phyloP scores from a whole-genome alignment of 2,797 vertebrate genomes.

The Amniataba percoides region DNA sequence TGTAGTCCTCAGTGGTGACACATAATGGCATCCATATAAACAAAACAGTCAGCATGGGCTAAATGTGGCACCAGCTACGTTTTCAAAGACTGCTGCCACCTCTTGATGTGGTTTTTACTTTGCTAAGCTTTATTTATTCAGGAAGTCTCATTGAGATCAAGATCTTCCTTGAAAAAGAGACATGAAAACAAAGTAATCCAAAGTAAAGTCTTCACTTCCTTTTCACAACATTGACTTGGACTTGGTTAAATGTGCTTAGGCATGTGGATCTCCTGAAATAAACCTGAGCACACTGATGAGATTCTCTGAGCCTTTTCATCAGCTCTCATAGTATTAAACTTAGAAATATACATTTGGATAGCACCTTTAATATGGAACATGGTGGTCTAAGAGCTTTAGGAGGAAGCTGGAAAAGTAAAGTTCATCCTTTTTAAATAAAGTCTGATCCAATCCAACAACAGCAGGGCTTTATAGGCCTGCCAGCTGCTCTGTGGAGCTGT shows the following conservation, averaged over 20 bases:
- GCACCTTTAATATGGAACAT: neutral
- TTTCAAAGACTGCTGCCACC: conserved; percentile 23
- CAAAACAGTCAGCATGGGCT: conserved; percentile 19
- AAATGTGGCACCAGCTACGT: conserved; percentile 32
- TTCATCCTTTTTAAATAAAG: neutral
- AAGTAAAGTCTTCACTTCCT: conserved; percentile 28
- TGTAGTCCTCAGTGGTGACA: neutral
- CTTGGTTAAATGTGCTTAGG: neutral
- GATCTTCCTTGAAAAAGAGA: conserved; percentile 15
- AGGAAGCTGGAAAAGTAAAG: neutral
- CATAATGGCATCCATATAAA: conserved; percentile 34
- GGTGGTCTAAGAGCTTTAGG: neutral
- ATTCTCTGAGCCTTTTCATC: neutral
- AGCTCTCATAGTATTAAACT: neutral
- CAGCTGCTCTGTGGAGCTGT: neutral
- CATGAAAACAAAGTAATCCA: conserved; percentile 22
- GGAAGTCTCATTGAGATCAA: conserved; percentile 45
- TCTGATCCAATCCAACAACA: no score
- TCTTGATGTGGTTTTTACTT: conserved; percentile 45
- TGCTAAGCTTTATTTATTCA: conserved; percentile 34
- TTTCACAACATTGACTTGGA: conserved; percentile 2
- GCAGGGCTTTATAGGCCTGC: no score
- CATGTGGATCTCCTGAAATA: conserved; percentile 10
- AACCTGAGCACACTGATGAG: neutral
- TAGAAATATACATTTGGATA: neutral